Evolutionary conservation across 2,113 vertebrate species (phyloP).

Genomic region (Oncorhynchus tshawytscha): DNA sequence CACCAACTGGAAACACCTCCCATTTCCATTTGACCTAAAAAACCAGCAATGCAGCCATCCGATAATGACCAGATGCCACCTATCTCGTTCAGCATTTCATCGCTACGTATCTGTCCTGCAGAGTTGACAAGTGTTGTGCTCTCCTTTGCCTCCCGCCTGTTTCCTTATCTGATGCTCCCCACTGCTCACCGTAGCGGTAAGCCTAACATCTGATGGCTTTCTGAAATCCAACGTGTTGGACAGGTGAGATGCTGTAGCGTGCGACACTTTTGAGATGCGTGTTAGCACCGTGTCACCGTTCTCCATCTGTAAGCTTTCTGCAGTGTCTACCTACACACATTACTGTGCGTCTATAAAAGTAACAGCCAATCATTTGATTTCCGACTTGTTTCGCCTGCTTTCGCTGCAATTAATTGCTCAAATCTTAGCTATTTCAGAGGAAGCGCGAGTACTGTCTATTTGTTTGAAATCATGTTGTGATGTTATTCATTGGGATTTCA

Average conservation of each 20-base stretch:
- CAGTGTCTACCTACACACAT: constrained; percentile 9
- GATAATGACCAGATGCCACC: constrained; percentile 64
- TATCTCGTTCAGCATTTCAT: constrained; percentile 43
- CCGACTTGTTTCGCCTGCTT: background rate
- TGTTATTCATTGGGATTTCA: background rate
- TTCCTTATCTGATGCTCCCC: constrained; percentile 69
- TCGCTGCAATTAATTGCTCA: background rate
- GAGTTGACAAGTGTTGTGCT: constrained; percentile 60
- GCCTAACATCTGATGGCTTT: constrained; percentile 76
- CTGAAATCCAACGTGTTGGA: constrained; percentile 71
- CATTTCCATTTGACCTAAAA: too few relatives aligned
- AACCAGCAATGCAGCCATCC: constrained; percentile 57
- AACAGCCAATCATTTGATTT: constrained; percentile 9
- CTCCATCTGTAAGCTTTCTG: constrained; percentile 75
- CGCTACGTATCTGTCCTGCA: constrained; percentile 61
- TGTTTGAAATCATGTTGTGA: background rate
- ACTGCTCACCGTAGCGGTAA: constrained; percentile 77
- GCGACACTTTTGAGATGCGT: constrained; percentile 71
- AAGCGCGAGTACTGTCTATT: background rate
- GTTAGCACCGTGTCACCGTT: constrained; percentile 74
- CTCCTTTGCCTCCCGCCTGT: constrained; percentile 52
- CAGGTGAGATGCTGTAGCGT: constrained; percentile 75
- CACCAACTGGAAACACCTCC: constrained; percentile 23
- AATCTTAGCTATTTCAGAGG: background rate
- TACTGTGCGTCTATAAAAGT: background rate